These are phyloP conservation scores for Phenganax marumi DNA, from an alignment of 92 coral and sea anemone species.

Conservation along the genomic window DNA sequence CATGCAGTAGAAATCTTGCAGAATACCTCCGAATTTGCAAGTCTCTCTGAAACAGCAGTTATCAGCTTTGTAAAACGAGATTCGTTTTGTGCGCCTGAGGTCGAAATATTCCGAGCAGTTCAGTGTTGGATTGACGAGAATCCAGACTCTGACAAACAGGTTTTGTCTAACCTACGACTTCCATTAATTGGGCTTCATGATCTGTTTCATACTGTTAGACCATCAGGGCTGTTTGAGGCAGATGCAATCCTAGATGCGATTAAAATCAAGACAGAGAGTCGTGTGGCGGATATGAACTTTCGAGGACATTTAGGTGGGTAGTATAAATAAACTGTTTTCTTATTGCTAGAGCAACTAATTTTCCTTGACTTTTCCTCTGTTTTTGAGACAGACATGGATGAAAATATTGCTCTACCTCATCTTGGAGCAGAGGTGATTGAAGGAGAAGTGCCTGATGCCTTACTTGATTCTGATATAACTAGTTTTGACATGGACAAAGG, in stretches of 20 bases:
- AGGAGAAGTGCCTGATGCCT: slow-evolving; percentile 76
- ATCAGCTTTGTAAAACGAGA: slow-evolving; percentile 81
- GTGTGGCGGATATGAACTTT: slow-evolving; percentile 90
- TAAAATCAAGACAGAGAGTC: slow-evolving; percentile 86
- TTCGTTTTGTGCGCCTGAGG: slow-evolving; percentile 98
- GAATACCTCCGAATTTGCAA: slow-evolving; percentile 68
- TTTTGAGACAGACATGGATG: slow-evolving; percentile 68
- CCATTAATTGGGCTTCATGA: slow-evolving; percentile 86
- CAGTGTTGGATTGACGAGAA: slow-evolving; percentile 80
- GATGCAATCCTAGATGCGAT: slow-evolving; percentile 94
- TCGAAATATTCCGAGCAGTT: slow-evolving; percentile 84
- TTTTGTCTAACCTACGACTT: slow-evolving; percentile 70
- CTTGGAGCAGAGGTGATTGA: slow-evolving; percentile 94
- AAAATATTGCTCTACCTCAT: slow-evolving; percentile 83
- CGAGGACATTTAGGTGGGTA: slow-evolving; percentile 96
- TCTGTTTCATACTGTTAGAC: slow-evolving; percentile 89
- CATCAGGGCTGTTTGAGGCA: slow-evolving; percentile 78
- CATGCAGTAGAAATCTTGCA: slow-evolving; percentile 78
- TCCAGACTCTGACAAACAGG: slow-evolving; percentile 57
- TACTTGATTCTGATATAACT: slow-evolving; percentile 74
- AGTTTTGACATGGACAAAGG: slow-evolving; percentile 93
- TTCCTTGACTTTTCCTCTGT: neutral
- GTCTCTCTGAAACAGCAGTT: slow-evolving; percentile 73
- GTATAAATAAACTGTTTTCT: neutral
- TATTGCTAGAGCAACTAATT: neutral